Conservation (phyloP, 2,888 invertebrate genomes). For the Acrobasis suavella region DNA sequence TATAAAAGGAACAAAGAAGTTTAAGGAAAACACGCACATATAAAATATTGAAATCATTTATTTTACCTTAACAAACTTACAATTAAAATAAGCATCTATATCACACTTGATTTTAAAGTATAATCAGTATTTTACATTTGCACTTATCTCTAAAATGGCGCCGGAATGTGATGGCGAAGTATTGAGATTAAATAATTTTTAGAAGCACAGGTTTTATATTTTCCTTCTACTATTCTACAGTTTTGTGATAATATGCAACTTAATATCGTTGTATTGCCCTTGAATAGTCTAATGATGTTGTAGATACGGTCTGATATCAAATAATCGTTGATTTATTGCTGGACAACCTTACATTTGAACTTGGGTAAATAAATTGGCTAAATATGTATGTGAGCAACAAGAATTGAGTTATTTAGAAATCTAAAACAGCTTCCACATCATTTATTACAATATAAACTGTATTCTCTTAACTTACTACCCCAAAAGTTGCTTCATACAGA, state of each 20-base stretch:
- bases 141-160: constrained; percentile 18
- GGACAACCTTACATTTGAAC: background rate
- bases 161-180: constrained; percentile 5
- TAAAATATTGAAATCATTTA: constrained; percentile 11
- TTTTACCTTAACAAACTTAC: constrained; percentile 19
- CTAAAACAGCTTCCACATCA: too few relatives aligned
- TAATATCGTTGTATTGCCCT: background rate
- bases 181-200: background rate
- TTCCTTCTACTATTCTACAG: background rate
- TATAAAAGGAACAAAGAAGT: background rate
- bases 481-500: too few relatives aligned
- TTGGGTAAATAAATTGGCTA: too few relatives aligned
- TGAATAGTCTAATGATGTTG: background rate
- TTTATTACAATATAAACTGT: too few relatives aligned
- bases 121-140: constrained; percentile 16
- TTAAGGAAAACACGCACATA: background rate
- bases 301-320: background rate
- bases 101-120: constrained; percentile 21
- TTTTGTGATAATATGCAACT: background rate
- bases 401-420: too few relatives aligned
- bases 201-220: background rate
- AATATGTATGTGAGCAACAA: too few relatives aligned
- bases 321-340: background rate
- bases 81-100: constrained; percentile 21
- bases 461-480: too few relatives aligned